Base-by-base conservation (phyloP, 2,113 vertebrate genomes). In the Verasper variegatus region DNA sequence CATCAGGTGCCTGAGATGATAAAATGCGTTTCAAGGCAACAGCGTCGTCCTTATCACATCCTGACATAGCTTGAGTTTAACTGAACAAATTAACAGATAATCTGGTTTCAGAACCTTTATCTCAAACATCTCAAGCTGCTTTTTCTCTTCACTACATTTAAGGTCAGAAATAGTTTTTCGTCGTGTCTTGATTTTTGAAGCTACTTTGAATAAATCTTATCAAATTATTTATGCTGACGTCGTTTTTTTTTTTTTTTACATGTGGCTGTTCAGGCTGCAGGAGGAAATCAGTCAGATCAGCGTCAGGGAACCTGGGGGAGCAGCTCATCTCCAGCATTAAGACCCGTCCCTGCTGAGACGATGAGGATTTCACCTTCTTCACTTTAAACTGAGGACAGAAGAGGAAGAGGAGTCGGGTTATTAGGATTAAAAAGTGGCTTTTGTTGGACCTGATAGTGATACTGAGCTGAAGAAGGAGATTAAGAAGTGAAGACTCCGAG, bases 351-450 rank as follows among this genome's bases (percentile, higher is more conserved):
- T 17, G 70, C 78, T 64, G 77, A 54, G 73, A 63, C 17, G 65
- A 57, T 4, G 84, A 83, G 68, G 61, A 54, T 21, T 47, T 65
- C 47, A 4, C 57, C 68, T 51, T 51, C 18, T 0, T 54, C 45
- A 6, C 18, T 54, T n/a, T 11, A 9, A 21, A 54, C 78, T 60
- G 37, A 0, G 45, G 31, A 24, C 5, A 24, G 23, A 13, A 26
- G 20, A 40, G 58, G 20, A 47, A 23, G 6, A 69, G 15, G 20
- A 42, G 40, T 42, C 13, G 13, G 66, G 21, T 68, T 57, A 74
- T 83, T 78, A 78, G 68, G 85, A 84, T 84, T 68, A 76, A 68
- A 62, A 9, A 27, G 74, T 23, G 21, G 21, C 66, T 80, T 80
- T 74, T 74, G 80, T 77, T 21, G 2, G 74, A 21, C 13, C 60